Percentiles rank a stretch among this genome's conserved stretches.
phyloP scores from a whole-genome alignment of 2,888 invertebrate species.

The Sinhomidia bicolor region DNA sequence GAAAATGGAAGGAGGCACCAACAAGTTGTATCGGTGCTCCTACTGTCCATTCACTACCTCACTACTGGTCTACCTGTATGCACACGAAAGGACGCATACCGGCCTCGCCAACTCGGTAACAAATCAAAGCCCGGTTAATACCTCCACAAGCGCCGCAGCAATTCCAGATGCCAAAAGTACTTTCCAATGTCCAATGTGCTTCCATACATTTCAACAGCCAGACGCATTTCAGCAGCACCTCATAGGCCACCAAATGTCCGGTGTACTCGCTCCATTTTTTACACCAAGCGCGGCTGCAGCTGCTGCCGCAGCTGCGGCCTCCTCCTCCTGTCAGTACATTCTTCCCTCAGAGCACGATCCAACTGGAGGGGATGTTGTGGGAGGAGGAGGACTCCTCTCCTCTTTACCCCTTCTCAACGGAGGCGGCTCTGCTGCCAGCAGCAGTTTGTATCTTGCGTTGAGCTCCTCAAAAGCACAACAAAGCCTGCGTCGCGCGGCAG shows the following conservation, averaged over 20 bases:
- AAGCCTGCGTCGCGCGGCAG: neutral
- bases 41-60: constrained; percentile 95
- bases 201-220: constrained; percentile 84
- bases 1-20: constrained; percentile 80
- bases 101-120: constrained; percentile 80
- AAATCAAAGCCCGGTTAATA: constrained; percentile 40
- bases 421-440: constrained; percentile 54
- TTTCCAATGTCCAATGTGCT: constrained; percentile 85
- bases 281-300: constrained; percentile 73
- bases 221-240: constrained; percentile 86
- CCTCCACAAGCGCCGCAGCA: too few relatives aligned
- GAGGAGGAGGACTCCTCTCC: constrained; percentile 31
- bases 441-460: constrained; percentile 75
- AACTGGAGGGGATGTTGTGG: constrained; percentile 44
- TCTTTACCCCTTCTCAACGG: constrained; percentile 74
- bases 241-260: constrained; percentile 84
- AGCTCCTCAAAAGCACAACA: constrained; percentile 62
- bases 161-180: constrained; percentile 69
- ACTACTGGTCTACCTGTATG: constrained; percentile 93
- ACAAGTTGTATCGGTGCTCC: constrained; percentile 93
- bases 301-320: constrained; percentile 59
- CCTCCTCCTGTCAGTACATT: constrained; percentile 68
- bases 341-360: constrained; percentile 62
- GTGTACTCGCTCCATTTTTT: constrained; percentile 81
- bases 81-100: constrained; percentile 93